phyloP scores from a whole-genome alignment of 2,888 invertebrate species.

The Leucania comma region DNA sequence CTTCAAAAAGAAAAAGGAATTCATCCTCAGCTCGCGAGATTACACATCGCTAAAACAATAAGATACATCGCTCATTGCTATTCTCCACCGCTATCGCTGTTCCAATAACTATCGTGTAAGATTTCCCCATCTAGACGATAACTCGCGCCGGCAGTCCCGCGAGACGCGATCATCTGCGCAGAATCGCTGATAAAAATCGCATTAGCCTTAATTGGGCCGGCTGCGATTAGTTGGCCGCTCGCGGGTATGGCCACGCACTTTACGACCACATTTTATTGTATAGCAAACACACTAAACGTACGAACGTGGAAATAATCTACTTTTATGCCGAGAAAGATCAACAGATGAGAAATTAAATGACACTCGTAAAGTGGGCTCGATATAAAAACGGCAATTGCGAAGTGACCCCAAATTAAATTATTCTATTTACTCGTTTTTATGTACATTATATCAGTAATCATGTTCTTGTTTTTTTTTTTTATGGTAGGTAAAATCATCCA shows the following conservation, averaged over 20 bases:
- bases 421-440: constrained; percentile 15
- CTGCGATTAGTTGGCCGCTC: constrained; percentile 61
- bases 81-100: constrained; percentile 12
- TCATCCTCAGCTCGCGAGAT: not conserved
- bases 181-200: constrained; percentile 73
- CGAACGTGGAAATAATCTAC: constrained; percentile 55
- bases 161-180: constrained; percentile 56
- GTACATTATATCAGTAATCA: constrained; percentile 20
- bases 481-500: no score
- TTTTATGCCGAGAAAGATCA: constrained; percentile 54
- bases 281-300: constrained; percentile 55
- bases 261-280: constrained; percentile 57
- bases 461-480: no score
- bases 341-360: constrained; percentile 59
- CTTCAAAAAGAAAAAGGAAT: not conserved
- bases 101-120: constrained; percentile 51
- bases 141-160: constrained; percentile 48
- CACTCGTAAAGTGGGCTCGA: constrained; percentile 34
- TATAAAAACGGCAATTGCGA: constrained; percentile 36
- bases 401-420: constrained; percentile 31
- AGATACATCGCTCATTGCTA: constrained; percentile 37
- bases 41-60: constrained; percentile 24
- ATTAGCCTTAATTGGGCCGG: constrained; percentile 71
- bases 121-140: constrained; percentile 57
- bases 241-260: constrained; percentile 42